Evolutionary conservation across 2,797 vertebrate species (phyloP).

Genomic region (Octomys mimax): DNA sequence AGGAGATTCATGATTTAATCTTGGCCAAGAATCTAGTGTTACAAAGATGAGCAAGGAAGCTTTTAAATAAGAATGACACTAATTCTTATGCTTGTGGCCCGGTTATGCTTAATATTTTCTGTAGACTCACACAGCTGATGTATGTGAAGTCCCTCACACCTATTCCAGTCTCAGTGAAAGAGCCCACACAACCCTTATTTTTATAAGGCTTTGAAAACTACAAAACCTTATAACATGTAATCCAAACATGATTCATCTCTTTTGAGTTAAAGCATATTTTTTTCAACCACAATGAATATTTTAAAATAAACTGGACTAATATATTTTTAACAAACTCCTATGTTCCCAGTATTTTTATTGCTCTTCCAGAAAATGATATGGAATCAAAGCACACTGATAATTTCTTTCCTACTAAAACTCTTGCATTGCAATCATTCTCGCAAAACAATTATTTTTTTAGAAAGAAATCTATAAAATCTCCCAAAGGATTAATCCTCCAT

Average conservation of each 20-base stretch:
- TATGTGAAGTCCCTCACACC: background rate
- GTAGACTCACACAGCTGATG: background rate
- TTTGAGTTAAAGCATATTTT: background rate
- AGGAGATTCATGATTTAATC: constrained; percentile 32
- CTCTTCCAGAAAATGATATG: background rate
- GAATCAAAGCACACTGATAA: background rate
- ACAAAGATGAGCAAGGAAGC: background rate
- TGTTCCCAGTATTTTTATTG: background rate
- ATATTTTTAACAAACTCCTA: background rate
- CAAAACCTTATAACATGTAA: background rate
- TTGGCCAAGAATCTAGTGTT: background rate
- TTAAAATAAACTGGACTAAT: background rate
- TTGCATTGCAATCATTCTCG: background rate
- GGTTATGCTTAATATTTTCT: background rate
- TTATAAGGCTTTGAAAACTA: constrained; percentile 19
- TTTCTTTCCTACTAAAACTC: background rate
- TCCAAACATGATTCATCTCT: background rate
- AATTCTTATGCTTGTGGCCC: constrained; percentile 9
- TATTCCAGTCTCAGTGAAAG: background rate
- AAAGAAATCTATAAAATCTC: background rate
- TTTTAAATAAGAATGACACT: constrained; percentile 53
- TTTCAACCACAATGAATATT: background rate
- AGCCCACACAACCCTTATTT: background rate
- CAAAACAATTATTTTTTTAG: background rate
- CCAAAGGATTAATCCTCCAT: background rate